phyloP scores from a whole-genome alignment of 2,888 invertebrate genomes.

The Cactoblastis cactorum region DNA sequence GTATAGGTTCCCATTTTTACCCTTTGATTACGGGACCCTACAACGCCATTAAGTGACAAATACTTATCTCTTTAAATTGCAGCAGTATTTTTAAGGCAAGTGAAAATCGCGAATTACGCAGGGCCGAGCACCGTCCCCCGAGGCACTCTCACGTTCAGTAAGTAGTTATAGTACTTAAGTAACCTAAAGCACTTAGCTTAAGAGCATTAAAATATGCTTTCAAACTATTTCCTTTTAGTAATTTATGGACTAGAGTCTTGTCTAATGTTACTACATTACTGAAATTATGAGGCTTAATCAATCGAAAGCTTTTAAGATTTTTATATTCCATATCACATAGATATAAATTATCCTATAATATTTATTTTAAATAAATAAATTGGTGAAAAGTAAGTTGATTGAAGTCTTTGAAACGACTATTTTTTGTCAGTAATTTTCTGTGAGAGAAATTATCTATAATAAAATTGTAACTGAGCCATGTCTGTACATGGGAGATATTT shows the following conservation, averaged over 20 bases:
- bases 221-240: background rate
- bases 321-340: background rate
- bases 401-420: too few relatives aligned
- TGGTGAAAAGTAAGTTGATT: too few relatives aligned
- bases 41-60: too few relatives aligned
- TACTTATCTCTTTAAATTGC: too few relatives aligned
- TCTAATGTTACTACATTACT: background rate
- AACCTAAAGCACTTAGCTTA: constrained; percentile 4
- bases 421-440: too few relatives aligned
- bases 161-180: background rate
- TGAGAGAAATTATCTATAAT: too few relatives aligned
- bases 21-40: too few relatives aligned
- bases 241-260: background rate
- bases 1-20: too few relatives aligned
- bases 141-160: background rate
- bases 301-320: background rate
- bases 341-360: too few relatives aligned
- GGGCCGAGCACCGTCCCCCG: background rate
- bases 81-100: background rate
- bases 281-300: background rate
- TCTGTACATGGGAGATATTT: too few relatives aligned
- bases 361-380: too few relatives aligned
- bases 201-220: constrained; percentile 1
- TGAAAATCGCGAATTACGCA: background rate
- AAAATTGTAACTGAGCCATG: too few relatives aligned